Conservation (phyloP, 2,888 invertebrate species). For the Plagiodera versicolora region DNA sequence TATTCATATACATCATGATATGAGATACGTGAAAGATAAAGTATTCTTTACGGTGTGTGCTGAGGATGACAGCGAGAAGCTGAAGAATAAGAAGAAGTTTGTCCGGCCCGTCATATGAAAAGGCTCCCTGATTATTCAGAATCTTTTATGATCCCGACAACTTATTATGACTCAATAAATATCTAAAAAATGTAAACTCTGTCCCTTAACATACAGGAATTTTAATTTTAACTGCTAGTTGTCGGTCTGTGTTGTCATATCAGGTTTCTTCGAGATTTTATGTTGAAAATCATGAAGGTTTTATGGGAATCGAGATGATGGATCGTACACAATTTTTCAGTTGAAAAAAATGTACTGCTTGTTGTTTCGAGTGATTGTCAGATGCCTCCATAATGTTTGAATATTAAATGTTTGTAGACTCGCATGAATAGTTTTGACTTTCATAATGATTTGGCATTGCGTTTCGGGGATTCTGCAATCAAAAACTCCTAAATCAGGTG, state of each 20-base stretch:
- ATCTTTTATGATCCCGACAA: slow-evolving; percentile 54
- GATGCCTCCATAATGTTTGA: too few relatives aligned
- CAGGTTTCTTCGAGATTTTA: slow-evolving; percentile 37
- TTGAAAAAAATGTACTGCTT: not conserved
- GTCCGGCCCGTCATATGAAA: slow-evolving; percentile 44
- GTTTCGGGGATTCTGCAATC: too few relatives aligned
- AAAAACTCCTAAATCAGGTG: too few relatives aligned
- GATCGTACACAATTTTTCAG: not conserved
- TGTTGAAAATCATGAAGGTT: slow-evolving; percentile 34
- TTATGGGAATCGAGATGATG: slow-evolving; percentile 23
- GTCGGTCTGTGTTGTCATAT: slow-evolving; percentile 27
- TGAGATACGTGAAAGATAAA: slow-evolving; percentile 7
- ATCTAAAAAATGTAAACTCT: slow-evolving; percentile 46
- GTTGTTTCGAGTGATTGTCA: not conserved
- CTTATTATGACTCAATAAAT: slow-evolving; percentile 56
- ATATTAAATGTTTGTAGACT: too few relatives aligned
- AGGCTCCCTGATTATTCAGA: slow-evolving; percentile 51
- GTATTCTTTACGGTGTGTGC: slow-evolving; percentile 13
- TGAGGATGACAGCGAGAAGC: slow-evolving; percentile 24
- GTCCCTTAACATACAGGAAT: slow-evolving; percentile 46
- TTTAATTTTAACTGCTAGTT: slow-evolving; percentile 47
- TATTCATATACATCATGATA: not conserved
- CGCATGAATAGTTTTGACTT: too few relatives aligned
- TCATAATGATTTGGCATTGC: too few relatives aligned
- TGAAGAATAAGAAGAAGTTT: slow-evolving; percentile 23